Percentiles rank a stretch among this genome's conserved stretches.
Conservation (phyloP, 2,888 invertebrate genomes). For the Junonia oenone region DNA sequence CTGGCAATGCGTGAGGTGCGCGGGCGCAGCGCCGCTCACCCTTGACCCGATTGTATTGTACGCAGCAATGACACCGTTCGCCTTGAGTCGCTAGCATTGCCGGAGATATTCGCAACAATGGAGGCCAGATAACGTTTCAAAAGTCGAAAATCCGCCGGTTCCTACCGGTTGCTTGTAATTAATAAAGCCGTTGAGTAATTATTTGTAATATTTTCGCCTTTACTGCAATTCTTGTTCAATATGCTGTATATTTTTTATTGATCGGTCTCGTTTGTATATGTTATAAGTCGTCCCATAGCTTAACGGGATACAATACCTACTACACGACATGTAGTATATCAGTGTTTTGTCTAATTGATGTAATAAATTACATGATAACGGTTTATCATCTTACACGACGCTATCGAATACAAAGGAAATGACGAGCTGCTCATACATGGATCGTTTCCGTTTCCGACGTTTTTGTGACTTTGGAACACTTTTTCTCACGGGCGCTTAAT, state of each 20-base stretch:
- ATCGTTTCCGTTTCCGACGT: constrained; percentile 65
- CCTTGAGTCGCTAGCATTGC: constrained; percentile 78
- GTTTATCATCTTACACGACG: constrained; percentile 49
- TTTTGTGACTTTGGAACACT: constrained; percentile 46
- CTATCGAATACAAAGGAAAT: constrained; percentile 67
- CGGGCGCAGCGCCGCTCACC: constrained; percentile 49
- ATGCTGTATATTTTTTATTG: constrained; percentile 20
- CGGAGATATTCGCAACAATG: constrained; percentile 80
- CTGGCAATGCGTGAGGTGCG: constrained; percentile 41
- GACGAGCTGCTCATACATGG: constrained; percentile 58
- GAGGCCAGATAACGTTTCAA: constrained; percentile 79
- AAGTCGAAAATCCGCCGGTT: constrained; percentile 75
- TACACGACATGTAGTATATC: constrained; percentile 16
- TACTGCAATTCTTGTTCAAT: constrained; percentile 28
- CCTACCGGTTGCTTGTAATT: constrained; percentile 62
- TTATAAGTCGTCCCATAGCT: background rate
- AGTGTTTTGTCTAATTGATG: constrained; percentile 37
- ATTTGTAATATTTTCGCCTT: constrained; percentile 35
- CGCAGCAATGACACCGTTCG: constrained; percentile 78
- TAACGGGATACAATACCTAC: background rate
- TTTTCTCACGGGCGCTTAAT: constrained; percentile 60
- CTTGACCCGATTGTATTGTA: constrained; percentile 77
- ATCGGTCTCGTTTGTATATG: constrained; percentile 5
- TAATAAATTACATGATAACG: constrained; percentile 61
- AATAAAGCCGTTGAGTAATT: constrained; percentile 59